These are phyloP conservation scores for Ceratosolen solmsi DNA, from an alignment of 1,140 invertebrate species.

Conservation along the genomic window DNA sequence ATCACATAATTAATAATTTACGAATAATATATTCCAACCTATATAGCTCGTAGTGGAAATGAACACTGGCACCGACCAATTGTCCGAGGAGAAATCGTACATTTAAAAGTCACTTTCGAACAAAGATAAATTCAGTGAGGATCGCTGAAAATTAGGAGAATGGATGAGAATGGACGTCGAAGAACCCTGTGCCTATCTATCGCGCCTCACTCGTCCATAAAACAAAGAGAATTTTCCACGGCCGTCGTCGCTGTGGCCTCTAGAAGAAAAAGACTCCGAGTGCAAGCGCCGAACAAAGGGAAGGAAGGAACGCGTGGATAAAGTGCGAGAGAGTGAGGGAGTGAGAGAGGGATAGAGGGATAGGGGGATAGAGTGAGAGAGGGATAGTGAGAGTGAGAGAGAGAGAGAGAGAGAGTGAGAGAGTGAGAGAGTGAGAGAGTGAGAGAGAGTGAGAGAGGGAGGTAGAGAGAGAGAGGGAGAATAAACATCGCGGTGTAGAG, in stretches of 20 bases:
- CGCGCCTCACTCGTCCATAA: constrained; percentile 13
- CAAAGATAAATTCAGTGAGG: too few species aligned
- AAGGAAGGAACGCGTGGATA: background rate
- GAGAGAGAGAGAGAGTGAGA: constrained; percentile 36
- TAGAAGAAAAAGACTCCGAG: constrained; percentile 17
- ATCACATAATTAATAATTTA: too few species aligned
- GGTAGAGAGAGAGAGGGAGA: constrained; percentile 41
- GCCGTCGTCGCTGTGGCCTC: constrained; percentile 20
- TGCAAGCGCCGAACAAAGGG: constrained; percentile 15
- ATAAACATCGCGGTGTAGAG: constrained; percentile 51
- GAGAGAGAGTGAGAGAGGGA: background rate
- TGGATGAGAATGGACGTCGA: background rate
- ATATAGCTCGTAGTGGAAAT: background rate
- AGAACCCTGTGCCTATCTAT: background rate
- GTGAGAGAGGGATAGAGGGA: background rate
- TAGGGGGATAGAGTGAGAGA: too few species aligned
- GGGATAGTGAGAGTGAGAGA: constrained; percentile 50
- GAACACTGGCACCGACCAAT: background rate
- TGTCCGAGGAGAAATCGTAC: background rate
- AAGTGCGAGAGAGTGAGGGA: constrained; percentile 18
- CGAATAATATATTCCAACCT: too few species aligned
- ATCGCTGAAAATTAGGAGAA: background rate
- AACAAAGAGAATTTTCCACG: constrained; percentile 44
- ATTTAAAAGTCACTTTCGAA: background rate
- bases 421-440: constrained; percentile 15